Percentiles rank a stretch among this genome's conserved stretches.
phyloP scores from a whole-genome alignment of 1,140 invertebrate genomes.

The Ceratina calcarata region DNA sequence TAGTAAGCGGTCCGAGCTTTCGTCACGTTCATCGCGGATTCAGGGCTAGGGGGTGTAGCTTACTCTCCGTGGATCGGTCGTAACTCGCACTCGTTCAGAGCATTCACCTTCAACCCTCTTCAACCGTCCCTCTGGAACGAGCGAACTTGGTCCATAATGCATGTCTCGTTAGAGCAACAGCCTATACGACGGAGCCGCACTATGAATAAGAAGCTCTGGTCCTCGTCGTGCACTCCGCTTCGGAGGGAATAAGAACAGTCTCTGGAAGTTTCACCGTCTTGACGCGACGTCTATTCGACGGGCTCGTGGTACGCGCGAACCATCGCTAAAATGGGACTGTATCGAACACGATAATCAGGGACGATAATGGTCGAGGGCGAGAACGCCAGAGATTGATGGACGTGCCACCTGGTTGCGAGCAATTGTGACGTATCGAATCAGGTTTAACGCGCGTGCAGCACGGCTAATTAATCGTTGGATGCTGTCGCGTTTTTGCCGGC shows the following conservation, averaged over 20 bases:
- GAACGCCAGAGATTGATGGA: constrained; percentile 42
- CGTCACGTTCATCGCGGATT: constrained; percentile 19
- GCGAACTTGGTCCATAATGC: constrained; percentile 61
- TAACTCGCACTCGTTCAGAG: constrained; percentile 35
- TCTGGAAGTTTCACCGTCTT: not conserved
- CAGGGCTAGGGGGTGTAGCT: constrained; percentile 31
- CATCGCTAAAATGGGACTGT: not conserved
- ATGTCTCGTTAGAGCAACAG: constrained; percentile 59
- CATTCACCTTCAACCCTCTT: constrained; percentile 25
- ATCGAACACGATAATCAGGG: constrained; percentile 36
- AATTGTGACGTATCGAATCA: constrained; percentile 13
- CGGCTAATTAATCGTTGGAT: constrained; percentile 28
- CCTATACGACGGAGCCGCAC: not conserved
- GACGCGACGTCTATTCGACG: not conserved
- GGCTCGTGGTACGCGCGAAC: too few relatives aligned
- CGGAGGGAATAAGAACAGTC: not conserved
- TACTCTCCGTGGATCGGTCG: constrained; percentile 16
- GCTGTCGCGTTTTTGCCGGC: constrained; percentile 17
- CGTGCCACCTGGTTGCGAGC: constrained; percentile 13
- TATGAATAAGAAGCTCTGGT: constrained; percentile 36
- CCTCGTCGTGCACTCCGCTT: not conserved
- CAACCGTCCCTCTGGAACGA: constrained; percentile 15
- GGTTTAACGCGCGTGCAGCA: constrained; percentile 18
- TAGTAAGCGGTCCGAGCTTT: constrained; percentile 16
- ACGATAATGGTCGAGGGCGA: constrained; percentile 33